phyloP scores from a whole-genome alignment of 1,140 invertebrate genomes.

The Aphaenogaster rudis region DNA sequence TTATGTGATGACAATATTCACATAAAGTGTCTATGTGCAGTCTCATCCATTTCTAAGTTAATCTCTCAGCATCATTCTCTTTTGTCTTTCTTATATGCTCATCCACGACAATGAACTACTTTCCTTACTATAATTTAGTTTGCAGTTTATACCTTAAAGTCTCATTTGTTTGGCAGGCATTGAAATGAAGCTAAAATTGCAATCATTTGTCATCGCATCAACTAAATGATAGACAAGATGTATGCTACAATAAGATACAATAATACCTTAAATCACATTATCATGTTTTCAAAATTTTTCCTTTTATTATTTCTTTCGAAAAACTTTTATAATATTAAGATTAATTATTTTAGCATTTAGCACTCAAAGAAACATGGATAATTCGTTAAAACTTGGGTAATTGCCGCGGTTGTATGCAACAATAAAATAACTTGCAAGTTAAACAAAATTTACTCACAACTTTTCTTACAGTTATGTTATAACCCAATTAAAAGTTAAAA shows the following conservation, averaged over 20 bases:
- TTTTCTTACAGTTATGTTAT: background rate
- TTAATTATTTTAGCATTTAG: background rate
- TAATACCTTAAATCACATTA: background rate
- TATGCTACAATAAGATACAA: background rate
- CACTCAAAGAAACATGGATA: background rate
- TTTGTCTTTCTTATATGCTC: background rate
- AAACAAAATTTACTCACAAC: background rate
- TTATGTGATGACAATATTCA: background rate
- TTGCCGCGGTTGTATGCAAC: background rate
- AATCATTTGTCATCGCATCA: background rate
- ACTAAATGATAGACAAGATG: background rate
- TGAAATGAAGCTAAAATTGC: background rate
- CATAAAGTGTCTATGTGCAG: background rate
- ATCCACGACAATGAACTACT: background rate
- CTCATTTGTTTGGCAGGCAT: background rate
- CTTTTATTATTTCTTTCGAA: background rate
- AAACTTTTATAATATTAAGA: background rate
- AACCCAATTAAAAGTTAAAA: background rate
- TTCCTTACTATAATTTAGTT: background rate
- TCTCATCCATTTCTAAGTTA: background rate
- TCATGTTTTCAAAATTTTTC: background rate
- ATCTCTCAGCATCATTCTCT: background rate
- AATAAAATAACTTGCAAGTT: background rate
- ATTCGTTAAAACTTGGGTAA: background rate
- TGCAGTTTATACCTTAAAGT: conserved; percentile 24